A percentile compares a stretch with the other conserved stretches of the same genome.
phyloP scores from a whole-genome alignment of 2,113 vertebrate species.

The Crypturellus undulatus region DNA sequence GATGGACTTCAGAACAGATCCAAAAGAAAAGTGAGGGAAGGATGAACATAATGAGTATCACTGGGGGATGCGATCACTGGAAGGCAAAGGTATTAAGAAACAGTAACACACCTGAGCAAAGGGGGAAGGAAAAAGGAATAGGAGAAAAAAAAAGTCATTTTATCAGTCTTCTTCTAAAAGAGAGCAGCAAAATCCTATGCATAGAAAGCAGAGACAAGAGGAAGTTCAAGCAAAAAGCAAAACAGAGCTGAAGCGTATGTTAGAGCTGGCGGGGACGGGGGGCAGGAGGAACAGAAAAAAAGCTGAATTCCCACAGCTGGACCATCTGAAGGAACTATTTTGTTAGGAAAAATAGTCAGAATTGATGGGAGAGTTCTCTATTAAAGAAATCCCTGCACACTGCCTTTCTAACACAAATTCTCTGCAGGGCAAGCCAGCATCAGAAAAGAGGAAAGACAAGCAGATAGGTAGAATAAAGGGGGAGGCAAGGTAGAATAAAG shows the following conservation, averaged over 20 bases:
- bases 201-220: neutral
- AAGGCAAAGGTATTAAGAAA: neutral
- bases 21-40: neutral
- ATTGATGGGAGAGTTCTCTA: neutral
- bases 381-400: neutral
- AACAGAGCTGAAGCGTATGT: neutral
- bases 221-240: neutral
- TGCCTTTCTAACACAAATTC: neutral
- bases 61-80: neutral
- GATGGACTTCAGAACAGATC: neutral
- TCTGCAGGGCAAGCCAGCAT: neutral
- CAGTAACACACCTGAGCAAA: neutral
- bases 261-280: too few species aligned
- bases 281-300: neutral
- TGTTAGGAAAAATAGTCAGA: neutral
- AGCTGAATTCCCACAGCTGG: neutral
- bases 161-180: neutral
- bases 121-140: neutral
- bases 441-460: neutral
- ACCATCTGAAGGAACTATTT: neutral
- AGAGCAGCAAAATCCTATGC: neutral
- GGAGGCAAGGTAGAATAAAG: neutral
- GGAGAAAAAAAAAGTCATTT: neutral
- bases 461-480: neutral
- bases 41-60: neutral